Percentiles rank a stretch among this genome's conserved stretches.
phyloP scores from a whole-genome alignment of 2,888 invertebrate species.

The Boloria selene region DNA sequence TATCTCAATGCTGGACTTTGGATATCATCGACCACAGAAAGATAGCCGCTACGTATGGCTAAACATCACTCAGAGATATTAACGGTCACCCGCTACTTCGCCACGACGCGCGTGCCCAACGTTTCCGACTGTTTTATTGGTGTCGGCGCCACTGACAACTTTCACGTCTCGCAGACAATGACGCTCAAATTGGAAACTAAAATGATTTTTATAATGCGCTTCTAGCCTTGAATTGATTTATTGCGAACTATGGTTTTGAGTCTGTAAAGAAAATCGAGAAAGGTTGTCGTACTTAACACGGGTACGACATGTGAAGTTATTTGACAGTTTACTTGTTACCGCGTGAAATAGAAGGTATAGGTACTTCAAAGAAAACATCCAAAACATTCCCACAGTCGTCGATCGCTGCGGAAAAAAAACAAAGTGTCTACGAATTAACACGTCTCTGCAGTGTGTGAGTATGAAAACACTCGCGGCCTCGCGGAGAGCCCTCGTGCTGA shows the following conservation, averaged over 20 bases:
- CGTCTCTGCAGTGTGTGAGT: conserved; percentile 77
- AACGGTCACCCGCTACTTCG: conserved; percentile 43
- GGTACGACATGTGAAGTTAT: conserved; percentile 71
- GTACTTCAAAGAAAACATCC: conserved; percentile 79
- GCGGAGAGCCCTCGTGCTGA: conserved; percentile 76
- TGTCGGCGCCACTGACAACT: conserved; percentile 79
- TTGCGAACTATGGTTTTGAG: conserved; percentile 63
- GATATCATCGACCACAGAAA: conserved; percentile 60
- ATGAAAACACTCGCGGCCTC: conserved; percentile 77
- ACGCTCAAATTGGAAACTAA: conserved; percentile 76
- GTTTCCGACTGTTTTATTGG: conserved; percentile 72
- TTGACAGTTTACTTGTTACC: conserved; percentile 76
- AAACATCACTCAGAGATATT: conserved; percentile 63
- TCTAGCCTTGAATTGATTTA: conserved; percentile 59
- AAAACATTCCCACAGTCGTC: conserved; percentile 81
- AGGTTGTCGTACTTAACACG: conserved; percentile 73
- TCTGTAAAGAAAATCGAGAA: conserved; percentile 63
- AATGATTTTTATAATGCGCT: conserved; percentile 72
- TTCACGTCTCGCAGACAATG: conserved; percentile 78
- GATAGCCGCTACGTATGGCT: conserved; percentile 58
- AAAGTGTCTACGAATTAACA: conserved; percentile 81
- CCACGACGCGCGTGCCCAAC: conserved; percentile 59
- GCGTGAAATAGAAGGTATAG: conserved; percentile 69
- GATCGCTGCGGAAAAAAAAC: conserved; percentile 77
- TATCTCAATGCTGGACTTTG: conserved; percentile 59